Evolutionary conservation across 1,140 invertebrate species (phyloP).

Genomic region (Druon quercuslanigerum): DNA sequence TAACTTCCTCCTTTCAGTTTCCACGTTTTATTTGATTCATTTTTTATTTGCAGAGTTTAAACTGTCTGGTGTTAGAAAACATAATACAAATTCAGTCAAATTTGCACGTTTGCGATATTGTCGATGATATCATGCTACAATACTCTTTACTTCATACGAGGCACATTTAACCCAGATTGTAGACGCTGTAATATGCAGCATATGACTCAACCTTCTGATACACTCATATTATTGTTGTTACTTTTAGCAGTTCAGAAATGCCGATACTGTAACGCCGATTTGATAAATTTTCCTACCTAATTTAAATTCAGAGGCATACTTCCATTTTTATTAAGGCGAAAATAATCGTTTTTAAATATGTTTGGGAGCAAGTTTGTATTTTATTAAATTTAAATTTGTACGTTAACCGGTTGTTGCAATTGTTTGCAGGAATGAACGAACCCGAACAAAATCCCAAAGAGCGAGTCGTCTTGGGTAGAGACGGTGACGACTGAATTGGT

Average conservation of each 20-base stretch:
- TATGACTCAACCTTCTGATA: slow-evolving; percentile 20
- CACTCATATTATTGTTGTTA: background rate
- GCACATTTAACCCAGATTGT: slow-evolving; percentile 30
- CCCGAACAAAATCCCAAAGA: slow-evolving; percentile 7
- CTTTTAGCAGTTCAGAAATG: too few relatives aligned
- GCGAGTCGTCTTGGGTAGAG: slow-evolving; percentile 1
- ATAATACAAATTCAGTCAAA: slow-evolving; percentile 7
- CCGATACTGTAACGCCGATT: too few relatives aligned
- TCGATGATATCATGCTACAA: slow-evolving; percentile 10
- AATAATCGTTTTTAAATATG: background rate
- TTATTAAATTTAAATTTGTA: background rate
- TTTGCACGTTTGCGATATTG: slow-evolving; percentile 16
- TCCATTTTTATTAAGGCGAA: too few relatives aligned
- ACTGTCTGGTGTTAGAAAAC: background rate
- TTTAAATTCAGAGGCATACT: too few relatives aligned
- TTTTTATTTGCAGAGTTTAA: background rate
- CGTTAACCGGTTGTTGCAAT: background rate
- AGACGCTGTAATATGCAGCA: slow-evolving; percentile 7
- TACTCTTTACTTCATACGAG: slow-evolving; percentile 27
- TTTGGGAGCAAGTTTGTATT: background rate
- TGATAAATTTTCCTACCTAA: too few relatives aligned
- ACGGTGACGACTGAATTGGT: background rate
- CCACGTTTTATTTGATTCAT: too few relatives aligned
- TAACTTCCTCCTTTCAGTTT: too few relatives aligned
- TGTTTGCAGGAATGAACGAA: background rate